Conservation (phyloP, 2,113 vertebrate species). For the Raja brachyura region DNA sequence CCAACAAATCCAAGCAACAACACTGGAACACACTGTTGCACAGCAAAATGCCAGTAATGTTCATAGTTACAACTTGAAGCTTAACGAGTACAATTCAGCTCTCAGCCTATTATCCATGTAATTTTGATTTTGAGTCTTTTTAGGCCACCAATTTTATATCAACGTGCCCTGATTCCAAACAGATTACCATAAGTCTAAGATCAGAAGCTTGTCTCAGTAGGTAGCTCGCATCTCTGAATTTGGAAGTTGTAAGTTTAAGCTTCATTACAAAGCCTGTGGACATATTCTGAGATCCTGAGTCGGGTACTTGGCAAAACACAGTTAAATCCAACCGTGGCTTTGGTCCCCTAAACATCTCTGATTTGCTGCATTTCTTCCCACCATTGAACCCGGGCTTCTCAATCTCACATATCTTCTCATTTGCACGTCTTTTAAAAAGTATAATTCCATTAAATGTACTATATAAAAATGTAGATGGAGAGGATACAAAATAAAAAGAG, state of each 20-base stretch:
- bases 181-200: neutral
- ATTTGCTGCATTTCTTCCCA: neutral
- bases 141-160: neutral
- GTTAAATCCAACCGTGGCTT: neutral
- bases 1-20: slow-evolving; percentile 58
- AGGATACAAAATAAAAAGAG: neutral
- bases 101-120: neutral
- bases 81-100: neutral
- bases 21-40: slow-evolving; percentile 42
- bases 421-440: neutral
- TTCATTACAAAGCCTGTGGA: neutral
- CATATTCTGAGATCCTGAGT: neutral
- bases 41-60: slow-evolving; percentile 47
- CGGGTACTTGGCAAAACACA: neutral
- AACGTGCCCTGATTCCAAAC: neutral
- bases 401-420: neutral
- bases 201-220: neutral
- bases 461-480: neutral
- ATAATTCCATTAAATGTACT: neutral
- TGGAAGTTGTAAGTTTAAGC: neutral
- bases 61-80: slow-evolving; percentile 48
- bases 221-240: neutral
- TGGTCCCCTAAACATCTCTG: neutral
- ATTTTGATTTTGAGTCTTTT: neutral
- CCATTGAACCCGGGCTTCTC: neutral